Evolutionary conservation across 2,888 invertebrate species (phyloP).

Genomic region (Unio delphinus): DNA sequence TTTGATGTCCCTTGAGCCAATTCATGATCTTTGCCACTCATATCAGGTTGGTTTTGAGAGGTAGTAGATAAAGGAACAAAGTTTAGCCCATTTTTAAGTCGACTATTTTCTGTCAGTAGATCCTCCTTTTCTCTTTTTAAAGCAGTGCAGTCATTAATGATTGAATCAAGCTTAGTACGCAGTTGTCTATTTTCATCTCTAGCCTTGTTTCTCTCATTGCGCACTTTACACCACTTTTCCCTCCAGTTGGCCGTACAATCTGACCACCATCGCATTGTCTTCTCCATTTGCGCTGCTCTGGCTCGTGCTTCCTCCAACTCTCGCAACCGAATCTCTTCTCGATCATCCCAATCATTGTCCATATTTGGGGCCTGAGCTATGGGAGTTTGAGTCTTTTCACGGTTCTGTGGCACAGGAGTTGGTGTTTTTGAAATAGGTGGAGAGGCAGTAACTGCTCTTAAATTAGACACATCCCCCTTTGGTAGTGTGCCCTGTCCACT

Average conservation of each 20-base stretch:
- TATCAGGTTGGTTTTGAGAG: background rate
- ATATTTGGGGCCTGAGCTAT: conserved; percentile 37
- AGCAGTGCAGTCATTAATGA: conserved; percentile 74
- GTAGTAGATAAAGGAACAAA: background rate
- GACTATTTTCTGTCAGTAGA: conserved; percentile 78
- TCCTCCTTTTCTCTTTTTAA: conserved; percentile 86
- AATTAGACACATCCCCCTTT: conserved; percentile 61
- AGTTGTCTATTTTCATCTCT: conserved; percentile 90
- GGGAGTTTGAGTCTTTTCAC: conserved; percentile 43
- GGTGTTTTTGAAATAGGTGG: conserved; percentile 20
- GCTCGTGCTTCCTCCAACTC: conserved; percentile 96
- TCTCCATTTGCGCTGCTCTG: conserved; percentile 97
- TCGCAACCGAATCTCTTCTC: conserved; percentile 79
- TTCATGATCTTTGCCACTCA: too few species aligned
- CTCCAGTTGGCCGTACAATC: conserved; percentile 98
- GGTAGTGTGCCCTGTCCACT: conserved; percentile 1
- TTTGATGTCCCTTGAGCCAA: background rate
- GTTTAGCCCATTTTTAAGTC: conserved; percentile 1
- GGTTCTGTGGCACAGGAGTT: conserved; percentile 19
- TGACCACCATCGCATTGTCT: conserved; percentile 99
- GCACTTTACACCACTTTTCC: conserved; percentile 95
- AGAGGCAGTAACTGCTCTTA: conserved; percentile 48
- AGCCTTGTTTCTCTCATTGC: conserved; percentile 90
- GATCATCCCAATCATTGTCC: conserved; percentile 67
- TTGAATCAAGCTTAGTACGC: conserved; percentile 83